Conservation (phyloP, 2,113 vertebrate species). For the Calidris pygmaea region DNA sequence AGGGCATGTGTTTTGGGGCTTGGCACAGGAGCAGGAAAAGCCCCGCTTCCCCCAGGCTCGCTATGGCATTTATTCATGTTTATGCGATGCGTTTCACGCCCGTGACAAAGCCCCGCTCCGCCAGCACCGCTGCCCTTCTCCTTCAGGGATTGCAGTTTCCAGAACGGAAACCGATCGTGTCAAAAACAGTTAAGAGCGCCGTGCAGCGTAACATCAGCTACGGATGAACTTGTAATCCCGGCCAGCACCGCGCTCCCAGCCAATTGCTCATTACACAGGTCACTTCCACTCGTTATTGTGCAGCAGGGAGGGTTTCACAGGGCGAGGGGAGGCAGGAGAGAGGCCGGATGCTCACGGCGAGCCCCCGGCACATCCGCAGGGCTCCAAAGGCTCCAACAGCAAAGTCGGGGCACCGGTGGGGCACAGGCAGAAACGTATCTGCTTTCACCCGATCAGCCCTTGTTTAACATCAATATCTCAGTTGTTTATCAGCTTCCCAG, state of each 20-base stretch:
- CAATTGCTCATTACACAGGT: background rate
- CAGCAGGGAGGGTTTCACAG: background rate
- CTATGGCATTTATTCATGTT: background rate
- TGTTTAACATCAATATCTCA: background rate
- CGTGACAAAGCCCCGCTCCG: rapidly evolving
- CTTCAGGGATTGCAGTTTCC: rapidly evolving
- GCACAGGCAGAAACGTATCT: rapidly evolving
- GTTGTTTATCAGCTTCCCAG: background rate
- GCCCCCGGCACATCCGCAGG: rapidly evolving
- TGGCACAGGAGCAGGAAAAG: background rate
- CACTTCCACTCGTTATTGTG: background rate
- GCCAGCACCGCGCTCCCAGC: rapidly evolving
- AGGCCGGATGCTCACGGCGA: rapidly evolving
- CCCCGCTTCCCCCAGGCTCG: background rate
- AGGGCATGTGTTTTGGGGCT: rapidly evolving
- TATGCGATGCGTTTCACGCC: rapidly evolving
- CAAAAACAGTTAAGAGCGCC: rapidly evolving
- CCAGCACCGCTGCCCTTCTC: rapidly evolving
- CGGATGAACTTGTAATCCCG: rapidly evolving
- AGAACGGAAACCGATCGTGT: background rate
- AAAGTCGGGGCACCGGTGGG: rapidly evolving
- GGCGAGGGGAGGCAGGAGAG: rapidly evolving
- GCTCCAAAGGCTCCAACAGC: background rate
- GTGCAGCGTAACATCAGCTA: rapidly evolving
- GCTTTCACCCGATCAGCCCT: background rate